phyloP scores from a whole-genome alignment of 2,888 invertebrate species.

The Zootermopsis nevadensis region DNA sequence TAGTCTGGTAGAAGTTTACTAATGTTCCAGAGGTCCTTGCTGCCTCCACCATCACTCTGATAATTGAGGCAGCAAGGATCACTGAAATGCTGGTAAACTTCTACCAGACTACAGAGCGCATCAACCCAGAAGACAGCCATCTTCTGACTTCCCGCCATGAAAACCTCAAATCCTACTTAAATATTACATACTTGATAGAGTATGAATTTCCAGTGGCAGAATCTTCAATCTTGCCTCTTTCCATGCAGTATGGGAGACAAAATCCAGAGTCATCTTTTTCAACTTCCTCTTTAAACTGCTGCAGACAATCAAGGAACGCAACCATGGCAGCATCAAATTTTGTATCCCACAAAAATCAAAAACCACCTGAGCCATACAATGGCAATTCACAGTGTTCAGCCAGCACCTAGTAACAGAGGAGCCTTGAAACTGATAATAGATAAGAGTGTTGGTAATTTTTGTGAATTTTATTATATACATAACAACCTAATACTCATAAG shows the following conservation, averaged over 20 bases:
- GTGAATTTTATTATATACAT: no score
- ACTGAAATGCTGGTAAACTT: no score
- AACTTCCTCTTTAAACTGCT: conserved; percentile 94
- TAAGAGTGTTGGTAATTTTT: no score
- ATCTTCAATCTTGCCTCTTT: conserved; percentile 94
- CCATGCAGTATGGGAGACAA: conserved; percentile 91
- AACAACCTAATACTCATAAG: no score
- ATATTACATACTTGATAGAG: conserved; percentile 81
- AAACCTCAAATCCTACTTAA: neutral
- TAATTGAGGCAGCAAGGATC: no score
- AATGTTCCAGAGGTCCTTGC: no score
- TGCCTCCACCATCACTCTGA: no score
- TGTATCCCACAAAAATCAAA: conserved; percentile 92
- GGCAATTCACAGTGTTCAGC: conserved; percentile 85
- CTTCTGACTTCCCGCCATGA: no score
- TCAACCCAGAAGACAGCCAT: no score
- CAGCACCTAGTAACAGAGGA: conserved; percentile 61
- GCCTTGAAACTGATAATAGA: no score
- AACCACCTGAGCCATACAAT: conserved; percentile 91
- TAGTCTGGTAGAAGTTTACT: no score
- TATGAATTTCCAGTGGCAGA: conserved; percentile 87
- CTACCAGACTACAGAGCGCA: no score
- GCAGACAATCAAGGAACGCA: conserved; percentile 94
- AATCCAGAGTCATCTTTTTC: conserved; percentile 90
- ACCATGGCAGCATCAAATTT: conserved; percentile 96